Conservation (phyloP, 1,140 invertebrate species). For the Halyomorpha halys region DNA sequence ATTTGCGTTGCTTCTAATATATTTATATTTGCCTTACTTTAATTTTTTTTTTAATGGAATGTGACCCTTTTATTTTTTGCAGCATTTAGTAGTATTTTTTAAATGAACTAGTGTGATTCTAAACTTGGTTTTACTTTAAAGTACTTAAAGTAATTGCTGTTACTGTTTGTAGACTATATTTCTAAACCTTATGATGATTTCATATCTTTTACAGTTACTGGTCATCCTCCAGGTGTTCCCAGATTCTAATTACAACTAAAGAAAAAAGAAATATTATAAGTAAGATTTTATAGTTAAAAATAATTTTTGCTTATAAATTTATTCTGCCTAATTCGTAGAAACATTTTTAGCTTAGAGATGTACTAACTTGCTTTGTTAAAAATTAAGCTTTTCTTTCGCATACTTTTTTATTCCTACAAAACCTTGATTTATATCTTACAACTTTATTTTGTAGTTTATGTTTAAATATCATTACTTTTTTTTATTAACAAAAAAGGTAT, state of each 20-base stretch:
- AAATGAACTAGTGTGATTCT: conserved; percentile 16
- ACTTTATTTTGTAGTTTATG: too few relatives aligned
- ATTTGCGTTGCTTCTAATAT: conserved; percentile 29
- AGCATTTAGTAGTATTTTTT: conserved; percentile 19
- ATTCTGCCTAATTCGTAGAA: too few relatives aligned
- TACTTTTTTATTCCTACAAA: too few relatives aligned
- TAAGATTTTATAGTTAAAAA: conserved; percentile 10
- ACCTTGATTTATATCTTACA: too few relatives aligned
- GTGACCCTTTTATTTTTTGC: conserved; percentile 19
- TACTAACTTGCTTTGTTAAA: too few relatives aligned
- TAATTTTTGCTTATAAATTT: too few relatives aligned
- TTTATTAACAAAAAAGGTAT: too few relatives aligned
- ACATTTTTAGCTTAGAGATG: too few relatives aligned
- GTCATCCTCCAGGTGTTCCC: conserved; percentile 99
- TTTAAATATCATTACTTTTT: too few relatives aligned
- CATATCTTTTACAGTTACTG: conserved; percentile 80
- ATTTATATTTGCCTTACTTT: conserved; percentile 14
- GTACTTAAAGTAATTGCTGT: too few relatives aligned
- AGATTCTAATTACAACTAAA: conserved; percentile 78
- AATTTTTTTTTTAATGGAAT: conserved; percentile 23
- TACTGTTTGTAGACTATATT: conserved; percentile 3
- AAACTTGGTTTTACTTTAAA: not conserved
- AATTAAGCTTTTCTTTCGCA: too few relatives aligned
- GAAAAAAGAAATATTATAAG: conserved; percentile 24
- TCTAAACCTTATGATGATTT: conserved; percentile 11